Base-by-base conservation (phyloP, 2,797 vertebrate species). In the Discoglossus pictus region DNA sequence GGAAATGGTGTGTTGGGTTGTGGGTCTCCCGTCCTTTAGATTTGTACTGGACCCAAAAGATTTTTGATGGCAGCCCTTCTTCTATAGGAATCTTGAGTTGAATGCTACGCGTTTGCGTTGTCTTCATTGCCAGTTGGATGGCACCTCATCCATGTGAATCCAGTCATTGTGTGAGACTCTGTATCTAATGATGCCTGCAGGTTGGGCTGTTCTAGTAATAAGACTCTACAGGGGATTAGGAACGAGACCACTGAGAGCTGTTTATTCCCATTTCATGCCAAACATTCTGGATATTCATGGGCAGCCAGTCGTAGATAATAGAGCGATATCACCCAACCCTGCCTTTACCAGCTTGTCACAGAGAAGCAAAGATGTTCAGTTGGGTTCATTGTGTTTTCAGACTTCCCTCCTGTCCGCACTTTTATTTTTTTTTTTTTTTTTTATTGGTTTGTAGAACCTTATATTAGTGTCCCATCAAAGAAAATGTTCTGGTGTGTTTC, bases 141-240 rank as follows among this genome's bases (percentile, higher is more conserved):
- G n/a, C n/a, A n/a, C n/a, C 11, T 3, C 17, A 59, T 24, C 21
- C 63, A 12, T 79, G 58, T 56, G 65, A 75, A 72, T 76, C 72
- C 53, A 10, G 75, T 64, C 76, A 63, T 62, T 59, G 54, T 1
- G 1, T 48, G 73, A 23, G 21, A 21, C 61, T 40, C 17, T 10
- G 38, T 44, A 68, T 40, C 68, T 7, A 62, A 55, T 20, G 51
- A 65, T 54, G 59, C 61, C 74, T 78, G 61, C 43, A 25, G 75
- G 72, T 62, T 67, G 18, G 75, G 73, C 78, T 73, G 58, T 61
- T 47, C 53, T 75, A 76, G 65, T 62, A 68, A 59, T 50, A 43
- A 53, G 63, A 71, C 58, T 25, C 43, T 66, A 34, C 46, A 7
- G 47, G 74, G 50, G 2, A 53, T 6, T 51, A 6, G 7, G 23